phyloP scores from a whole-genome alignment of 2,797 vertebrate species.

The Poecilia gillii region DNA sequence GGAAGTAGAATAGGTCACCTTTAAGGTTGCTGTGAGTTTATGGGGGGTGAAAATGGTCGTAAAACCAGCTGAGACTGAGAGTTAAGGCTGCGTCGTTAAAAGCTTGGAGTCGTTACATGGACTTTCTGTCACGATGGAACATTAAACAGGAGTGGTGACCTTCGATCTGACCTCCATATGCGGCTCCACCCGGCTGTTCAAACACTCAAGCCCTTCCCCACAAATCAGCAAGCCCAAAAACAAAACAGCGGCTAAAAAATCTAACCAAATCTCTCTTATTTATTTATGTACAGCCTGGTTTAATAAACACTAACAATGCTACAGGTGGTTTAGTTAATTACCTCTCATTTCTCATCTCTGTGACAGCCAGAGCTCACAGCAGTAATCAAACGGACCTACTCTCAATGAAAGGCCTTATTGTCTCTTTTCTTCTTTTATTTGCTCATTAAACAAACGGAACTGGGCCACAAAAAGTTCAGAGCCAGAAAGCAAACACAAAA shows the following conservation, averaged over 20 bases:
- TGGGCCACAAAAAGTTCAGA: not conserved
- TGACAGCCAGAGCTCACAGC: not conserved
- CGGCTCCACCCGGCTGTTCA: not conserved
- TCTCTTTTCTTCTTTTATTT: not conserved
- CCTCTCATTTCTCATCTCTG: not conserved
- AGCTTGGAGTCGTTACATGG: too few relatives aligned
- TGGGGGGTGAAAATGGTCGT: not conserved
- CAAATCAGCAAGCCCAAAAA: not conserved
- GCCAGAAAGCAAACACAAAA: not conserved
- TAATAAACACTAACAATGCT: not conserved
- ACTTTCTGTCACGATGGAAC: not conserved
- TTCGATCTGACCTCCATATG: not conserved
- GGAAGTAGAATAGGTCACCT: too few relatives aligned
- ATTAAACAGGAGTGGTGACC: not conserved
- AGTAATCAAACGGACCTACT: not conserved
- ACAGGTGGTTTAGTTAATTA: not conserved
- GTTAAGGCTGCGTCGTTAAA: not conserved
- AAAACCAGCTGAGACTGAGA: not conserved
- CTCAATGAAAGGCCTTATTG: not conserved
- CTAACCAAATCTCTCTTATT: not conserved
- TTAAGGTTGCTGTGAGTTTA: too few relatives aligned
- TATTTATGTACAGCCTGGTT: not conserved
- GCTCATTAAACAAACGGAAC: not conserved
- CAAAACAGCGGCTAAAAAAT: not conserved
- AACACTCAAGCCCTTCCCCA: not conserved